Evolutionary conservation across 2,888 invertebrate genomes (phyloP).

Genomic region (Watsonalla cultraria): DNA sequence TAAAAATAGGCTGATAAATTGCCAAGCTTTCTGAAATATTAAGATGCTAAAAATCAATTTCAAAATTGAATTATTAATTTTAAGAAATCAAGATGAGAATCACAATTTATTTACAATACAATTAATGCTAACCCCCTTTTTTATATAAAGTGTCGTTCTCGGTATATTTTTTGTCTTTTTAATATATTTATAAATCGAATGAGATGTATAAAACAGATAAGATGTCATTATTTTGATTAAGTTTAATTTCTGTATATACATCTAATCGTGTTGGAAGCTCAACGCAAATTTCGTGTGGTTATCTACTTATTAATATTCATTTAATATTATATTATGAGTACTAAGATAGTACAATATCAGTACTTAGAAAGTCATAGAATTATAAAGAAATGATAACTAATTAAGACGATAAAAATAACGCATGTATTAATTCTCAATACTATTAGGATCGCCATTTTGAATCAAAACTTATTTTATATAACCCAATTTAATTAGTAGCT

Average conservation of each 20-base stretch:
- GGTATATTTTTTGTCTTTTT: no score
- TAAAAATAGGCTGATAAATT: neutral
- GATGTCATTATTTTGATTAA: no score
- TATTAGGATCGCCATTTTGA: no score
- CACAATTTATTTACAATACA: neutral
- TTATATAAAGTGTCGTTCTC: neutral
- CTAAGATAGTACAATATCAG: neutral
- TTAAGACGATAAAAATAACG: slow-evolving; percentile 4
- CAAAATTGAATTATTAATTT: neutral
- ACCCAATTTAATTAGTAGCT: no score
- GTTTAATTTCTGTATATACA: slow-evolving; percentile 67
- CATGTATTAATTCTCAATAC: no score
- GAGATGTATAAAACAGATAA: no score
- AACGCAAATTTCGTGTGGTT: slow-evolving; percentile 76
- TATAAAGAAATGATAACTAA: slow-evolving; percentile 6
- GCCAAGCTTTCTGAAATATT: neutral
- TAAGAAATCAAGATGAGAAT: neutral
- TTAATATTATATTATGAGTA: neutral
- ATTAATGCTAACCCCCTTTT: neutral
- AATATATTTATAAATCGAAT: no score
- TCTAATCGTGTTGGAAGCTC: slow-evolving; percentile 80
- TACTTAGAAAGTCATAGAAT: neutral
- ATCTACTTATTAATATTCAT: slow-evolving; percentile 45
- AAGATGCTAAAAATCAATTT: no score
- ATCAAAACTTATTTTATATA: no score